Evolutionary conservation across 2,113 vertebrate genomes (phyloP).

Genomic region (Bungarus multicinctus): DNA sequence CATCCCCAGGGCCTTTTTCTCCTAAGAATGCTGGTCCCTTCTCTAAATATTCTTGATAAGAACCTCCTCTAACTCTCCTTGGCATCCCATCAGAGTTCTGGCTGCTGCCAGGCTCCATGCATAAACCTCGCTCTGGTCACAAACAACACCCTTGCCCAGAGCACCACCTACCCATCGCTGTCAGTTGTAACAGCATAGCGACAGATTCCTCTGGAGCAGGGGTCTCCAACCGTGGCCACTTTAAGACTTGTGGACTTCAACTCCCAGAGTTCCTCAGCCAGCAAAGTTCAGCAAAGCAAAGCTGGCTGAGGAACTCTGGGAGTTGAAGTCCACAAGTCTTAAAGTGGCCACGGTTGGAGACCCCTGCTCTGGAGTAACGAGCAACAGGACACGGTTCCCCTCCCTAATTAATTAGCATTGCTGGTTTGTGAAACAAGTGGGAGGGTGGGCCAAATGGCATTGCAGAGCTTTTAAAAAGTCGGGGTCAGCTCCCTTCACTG

Average conservation of each 20-base stretch:
- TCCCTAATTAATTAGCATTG: neutral
- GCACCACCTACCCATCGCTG: neutral
- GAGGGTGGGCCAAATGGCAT: neutral
- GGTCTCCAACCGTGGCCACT: no score
- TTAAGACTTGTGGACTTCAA: no score
- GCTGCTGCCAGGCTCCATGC: rapidly evolving
- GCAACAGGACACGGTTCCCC: neutral
- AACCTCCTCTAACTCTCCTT: neutral
- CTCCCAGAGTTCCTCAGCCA: no score
- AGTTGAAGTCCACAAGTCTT: no score
- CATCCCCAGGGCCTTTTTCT: neutral
- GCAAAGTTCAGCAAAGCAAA: no score
- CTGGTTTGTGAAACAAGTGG: neutral
- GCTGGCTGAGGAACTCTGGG: no score
- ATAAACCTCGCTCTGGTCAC: neutral
- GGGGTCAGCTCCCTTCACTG: neutral
- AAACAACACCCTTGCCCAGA: neutral
- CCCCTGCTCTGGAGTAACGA: no score
- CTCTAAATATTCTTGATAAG: rapidly evolving
- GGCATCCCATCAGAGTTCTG: neutral
- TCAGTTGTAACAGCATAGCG: neutral
- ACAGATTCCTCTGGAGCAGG: neutral
- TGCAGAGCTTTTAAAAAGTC: neutral
- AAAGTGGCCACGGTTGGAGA: no score
- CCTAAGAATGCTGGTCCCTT: neutral